Base-by-base conservation (phyloP, 2,888 invertebrate species). In the Steinernema carpocapsae region DNA sequence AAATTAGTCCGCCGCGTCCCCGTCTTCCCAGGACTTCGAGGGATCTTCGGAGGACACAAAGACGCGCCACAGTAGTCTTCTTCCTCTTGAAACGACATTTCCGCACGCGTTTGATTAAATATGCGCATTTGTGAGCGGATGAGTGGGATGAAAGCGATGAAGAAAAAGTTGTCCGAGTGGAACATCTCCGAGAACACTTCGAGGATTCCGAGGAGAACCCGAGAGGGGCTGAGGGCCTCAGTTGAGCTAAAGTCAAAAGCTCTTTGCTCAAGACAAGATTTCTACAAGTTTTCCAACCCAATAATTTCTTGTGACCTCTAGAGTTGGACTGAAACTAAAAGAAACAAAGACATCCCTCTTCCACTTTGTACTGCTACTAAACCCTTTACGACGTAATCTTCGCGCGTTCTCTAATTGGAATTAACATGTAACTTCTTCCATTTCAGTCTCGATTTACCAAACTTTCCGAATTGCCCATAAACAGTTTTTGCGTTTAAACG, bases 121-220 rank as follows among this genome's bases (percentile, higher is more conserved):
- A 64, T 64, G 64, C 64, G 64, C 64, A 64, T 64, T 64, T 29
- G 64, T 17, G 64, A 64, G 64, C 17, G 37, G 32, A 26, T 29
- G 64, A 64, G 64, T 48, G 48, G n/a, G 48, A 48, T 48, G 48
- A 48, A 48, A 14, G 37, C 48, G 48, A 4, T 48, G 19, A 14
- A 32, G 64, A 32, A 32, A 29, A 26, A 64, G 64, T 64, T 64
- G 64, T 56, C 26, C 56, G 56, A 19, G 64, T 19, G 64, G 32
- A 64, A 64, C 32, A 32, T 56, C 26, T 22, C 14, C 2, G 2
- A 22, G 56, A 56, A 26, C 26, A 48, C 4, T 14, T 14, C 48
- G 48, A 19, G 14, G 48, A 48, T 17, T 48, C 48, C 48, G 48
- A 48, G 48, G 6, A n/a, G 48, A 17, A 48, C 6, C 48, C 3